Percentiles rank a stretch among this genome's conserved stretches.
Evolutionary conservation across 2,797 vertebrate genomes (phyloP).

Genomic region (Avahi laniger): DNA sequence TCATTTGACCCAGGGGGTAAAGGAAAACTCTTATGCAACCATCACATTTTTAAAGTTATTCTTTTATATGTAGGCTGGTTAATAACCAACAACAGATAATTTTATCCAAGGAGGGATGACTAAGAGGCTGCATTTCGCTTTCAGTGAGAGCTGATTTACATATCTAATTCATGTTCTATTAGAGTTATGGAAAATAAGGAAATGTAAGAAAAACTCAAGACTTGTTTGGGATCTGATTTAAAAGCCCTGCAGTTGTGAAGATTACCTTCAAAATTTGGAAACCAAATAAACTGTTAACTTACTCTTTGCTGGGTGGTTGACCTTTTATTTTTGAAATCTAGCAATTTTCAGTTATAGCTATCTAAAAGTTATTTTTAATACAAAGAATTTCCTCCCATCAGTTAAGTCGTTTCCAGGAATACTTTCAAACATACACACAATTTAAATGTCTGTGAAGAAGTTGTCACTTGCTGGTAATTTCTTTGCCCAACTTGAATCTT

Average conservation of each 20-base stretch:
- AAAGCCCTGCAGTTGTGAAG: constrained; percentile 20
- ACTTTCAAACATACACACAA: background rate
- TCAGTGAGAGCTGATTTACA: constrained; percentile 65
- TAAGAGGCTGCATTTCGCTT: constrained; percentile 67
- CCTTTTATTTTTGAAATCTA: constrained; percentile 45
- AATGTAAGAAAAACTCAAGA: constrained; percentile 21
- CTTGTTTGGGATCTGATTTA: constrained; percentile 26
- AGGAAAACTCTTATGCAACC: constrained; percentile 77
- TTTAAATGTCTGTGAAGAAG: background rate
- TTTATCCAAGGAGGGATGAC: constrained; percentile 73
- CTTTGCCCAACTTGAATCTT: background rate
- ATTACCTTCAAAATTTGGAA: constrained; percentile 31
- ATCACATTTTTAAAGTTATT: constrained; percentile 71
- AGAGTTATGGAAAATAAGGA: constrained; percentile 46
- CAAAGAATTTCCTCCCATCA: background rate
- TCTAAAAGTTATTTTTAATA: constrained; percentile 44
- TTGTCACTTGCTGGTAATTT: constrained; percentile 43
- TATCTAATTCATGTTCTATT: constrained; percentile 71
- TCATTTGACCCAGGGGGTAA: constrained; percentile 62
- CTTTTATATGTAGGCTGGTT: constrained; percentile 70
- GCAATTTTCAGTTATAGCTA: background rate
- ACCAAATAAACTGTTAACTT: background rate
- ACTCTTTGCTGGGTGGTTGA: background rate
- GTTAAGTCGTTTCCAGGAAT: background rate
- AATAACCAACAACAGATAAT: constrained; percentile 69